Evolutionary conservation across 2,888 invertebrate genomes (phyloP), one percentile per base, ranked within the genome.

Genomic region (Thalpophila matura): DNA sequence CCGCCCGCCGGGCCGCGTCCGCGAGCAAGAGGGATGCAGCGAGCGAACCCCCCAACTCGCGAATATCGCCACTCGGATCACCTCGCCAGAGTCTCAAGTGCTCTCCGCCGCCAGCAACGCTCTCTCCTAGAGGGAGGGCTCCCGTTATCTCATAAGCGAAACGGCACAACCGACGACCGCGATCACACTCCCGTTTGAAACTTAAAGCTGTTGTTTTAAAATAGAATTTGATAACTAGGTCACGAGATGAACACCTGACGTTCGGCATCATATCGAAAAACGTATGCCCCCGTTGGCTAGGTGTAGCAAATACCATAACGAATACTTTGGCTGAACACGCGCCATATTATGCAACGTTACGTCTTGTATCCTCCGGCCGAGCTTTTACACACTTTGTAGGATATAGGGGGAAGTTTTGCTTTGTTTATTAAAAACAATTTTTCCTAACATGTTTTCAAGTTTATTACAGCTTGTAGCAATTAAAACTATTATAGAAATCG

Each of bases 221-320:
- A 87, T 87, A 82, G 74, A 82, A 80, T 88, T 88, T 89, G 45
- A 77, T 63, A 82, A 85, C 71, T 69, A 66, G 75, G 79, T 80
- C 77, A 75, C 57, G 85, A 89, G 91, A 94, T 92, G 93, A 93
- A 94, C 95, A 95, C 94, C 95, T 94, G 94, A 94, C 94, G 92
- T 93, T 92, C 89, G 90, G 90, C 93, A 89, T 94, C 93, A 94
- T 93, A 92, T 93, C 87, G 90, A 89, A 91, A 90, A 93, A 93
- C 94, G 91, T 94, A 94, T 94, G 94, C 93, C 90, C 90, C 89
- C 86, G 92, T 92, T 93, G 92, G 93, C 93, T 93, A 92, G 93
- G 93, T 94, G 93, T 91, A 93, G 91, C 93, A 93, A 94, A 95
- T 94, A 92, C 94, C 94, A 93, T 94, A 94, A 93, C 93, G 94